Conservation (phyloP, 1,140 invertebrate species). For the Lycorma delicatula region DNA sequence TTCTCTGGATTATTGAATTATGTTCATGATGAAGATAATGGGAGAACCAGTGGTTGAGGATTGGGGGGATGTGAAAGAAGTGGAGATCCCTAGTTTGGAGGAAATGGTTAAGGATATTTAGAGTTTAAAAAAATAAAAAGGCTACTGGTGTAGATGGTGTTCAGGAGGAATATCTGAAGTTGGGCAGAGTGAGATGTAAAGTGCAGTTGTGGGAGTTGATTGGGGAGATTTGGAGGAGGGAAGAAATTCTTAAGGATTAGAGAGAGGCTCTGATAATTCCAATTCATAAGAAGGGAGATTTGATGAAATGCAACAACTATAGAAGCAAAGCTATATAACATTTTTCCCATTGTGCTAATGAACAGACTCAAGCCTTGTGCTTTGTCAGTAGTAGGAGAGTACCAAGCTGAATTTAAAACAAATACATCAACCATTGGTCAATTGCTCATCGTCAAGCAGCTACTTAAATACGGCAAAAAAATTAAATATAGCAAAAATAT, state of each 20-base stretch:
- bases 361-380: neutral
- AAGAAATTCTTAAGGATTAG: slow-evolving; percentile 16
- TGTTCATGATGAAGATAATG: neutral
- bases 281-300: slow-evolving; percentile 21
- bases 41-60: neutral
- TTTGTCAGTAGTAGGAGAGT: slow-evolving; percentile 5
- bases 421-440: slow-evolving; percentile 4
- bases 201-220: neutral
- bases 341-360: slow-evolving; percentile 7
- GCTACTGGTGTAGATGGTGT: slow-evolving; percentile 9
- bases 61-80: neutral
- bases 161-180: slow-evolving; percentile 5
- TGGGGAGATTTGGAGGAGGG: slow-evolving; percentile 15
- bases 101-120: slow-evolving; percentile 5
- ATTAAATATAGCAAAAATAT: too few species aligned
- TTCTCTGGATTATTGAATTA: neutral
- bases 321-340: slow-evolving; percentile 19
- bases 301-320: slow-evolving; percentile 21
- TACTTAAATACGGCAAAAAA: too few species aligned
- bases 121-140: slow-evolving; percentile 4
- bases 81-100: slow-evolving; percentile 3
- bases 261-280: slow-evolving; percentile 10
- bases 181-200: neutral
- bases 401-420: slow-evolving; percentile 3
- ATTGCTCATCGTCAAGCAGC: too few species aligned